Percentiles rank a stretch among this genome's conserved stretches.
These are phyloP conservation scores for Dynastes tityus DNA, from an alignment of 2,888 invertebrate species.

Conservation along the genomic window DNA sequence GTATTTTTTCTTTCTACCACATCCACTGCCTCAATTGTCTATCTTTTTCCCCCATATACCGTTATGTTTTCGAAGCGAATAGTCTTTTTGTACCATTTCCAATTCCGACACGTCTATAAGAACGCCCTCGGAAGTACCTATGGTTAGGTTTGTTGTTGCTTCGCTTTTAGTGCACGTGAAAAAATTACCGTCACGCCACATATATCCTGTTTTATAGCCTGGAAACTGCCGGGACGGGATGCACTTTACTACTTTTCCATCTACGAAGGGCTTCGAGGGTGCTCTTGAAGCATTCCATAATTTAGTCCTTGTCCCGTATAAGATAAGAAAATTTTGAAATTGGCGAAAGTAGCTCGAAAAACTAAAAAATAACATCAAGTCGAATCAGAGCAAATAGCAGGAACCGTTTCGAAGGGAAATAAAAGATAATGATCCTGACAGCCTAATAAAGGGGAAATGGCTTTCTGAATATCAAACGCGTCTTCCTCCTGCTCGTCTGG, in stretches of 20 bases:
- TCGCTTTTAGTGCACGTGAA: constrained; percentile 59
- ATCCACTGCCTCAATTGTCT: too few species aligned
- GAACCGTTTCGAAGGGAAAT: neutral
- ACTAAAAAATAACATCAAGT: neutral
- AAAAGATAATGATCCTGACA: constrained; percentile 29
- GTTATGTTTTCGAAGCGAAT: neutral
- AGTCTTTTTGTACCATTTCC: neutral
- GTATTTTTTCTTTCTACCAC: too few species aligned
- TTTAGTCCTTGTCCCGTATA: too few species aligned
- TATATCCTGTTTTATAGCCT: constrained; percentile 63
- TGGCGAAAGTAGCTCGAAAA: neutral
- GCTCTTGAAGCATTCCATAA: too few species aligned
- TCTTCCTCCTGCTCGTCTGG: neutral
- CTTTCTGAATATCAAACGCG: constrained; percentile 32
- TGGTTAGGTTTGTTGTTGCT: neutral
- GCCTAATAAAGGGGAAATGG: constrained; percentile 29
- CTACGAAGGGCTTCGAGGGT: neutral
- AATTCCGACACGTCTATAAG: constrained; percentile 3
- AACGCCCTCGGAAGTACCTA: neutral
- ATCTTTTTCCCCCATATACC: too few species aligned
- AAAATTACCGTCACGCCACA: constrained; percentile 62
- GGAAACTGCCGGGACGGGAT: constrained; percentile 57
- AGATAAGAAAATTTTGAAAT: too few species aligned
- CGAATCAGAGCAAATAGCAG: neutral
- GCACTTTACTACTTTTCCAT: constrained; percentile 8